phyloP scores from a whole-genome alignment of 1,140 invertebrate species.

The Cyphomyrmex costatus region DNA sequence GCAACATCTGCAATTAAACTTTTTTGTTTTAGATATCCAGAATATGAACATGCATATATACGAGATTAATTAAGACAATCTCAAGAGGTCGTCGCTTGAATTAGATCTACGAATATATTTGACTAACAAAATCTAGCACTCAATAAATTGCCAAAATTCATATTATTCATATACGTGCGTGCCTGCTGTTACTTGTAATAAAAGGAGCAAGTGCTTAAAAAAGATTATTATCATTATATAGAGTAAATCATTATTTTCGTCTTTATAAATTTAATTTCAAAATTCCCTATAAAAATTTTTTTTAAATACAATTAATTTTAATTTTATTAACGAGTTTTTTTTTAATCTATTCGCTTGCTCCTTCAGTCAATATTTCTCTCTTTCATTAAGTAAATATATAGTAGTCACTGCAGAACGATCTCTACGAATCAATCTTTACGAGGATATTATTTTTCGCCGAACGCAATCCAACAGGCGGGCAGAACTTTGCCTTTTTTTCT shows the following conservation, averaged over 20 bases:
- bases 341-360: slow-evolving; percentile 20
- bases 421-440: slow-evolving; percentile 70
- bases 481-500: slow-evolving; percentile 76
- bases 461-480: slow-evolving; percentile 82
- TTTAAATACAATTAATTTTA: neutral
- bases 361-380: slow-evolving; percentile 47
- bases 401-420: slow-evolving; percentile 70
- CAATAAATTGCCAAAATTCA: slow-evolving; percentile 67
- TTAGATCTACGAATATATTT: slow-evolving; percentile 77
- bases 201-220: slow-evolving; percentile 33
- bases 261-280: neutral
- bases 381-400: slow-evolving; percentile 45
- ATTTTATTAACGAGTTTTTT: neutral
- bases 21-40: neutral
- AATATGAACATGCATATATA: neutral
- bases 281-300: neutral
- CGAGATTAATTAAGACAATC: slow-evolving; percentile 11
- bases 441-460: slow-evolving; percentile 67
- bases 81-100: slow-evolving; percentile 55
- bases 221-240: neutral
- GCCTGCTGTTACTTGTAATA: slow-evolving; percentile 52
- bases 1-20: neutral
- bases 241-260: neutral
- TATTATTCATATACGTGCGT: slow-evolving; percentile 65
- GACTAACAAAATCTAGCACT: slow-evolving; percentile 77